Conservation (phyloP, 2,113 vertebrate species). For the Psephotus haematonotus region DNA sequence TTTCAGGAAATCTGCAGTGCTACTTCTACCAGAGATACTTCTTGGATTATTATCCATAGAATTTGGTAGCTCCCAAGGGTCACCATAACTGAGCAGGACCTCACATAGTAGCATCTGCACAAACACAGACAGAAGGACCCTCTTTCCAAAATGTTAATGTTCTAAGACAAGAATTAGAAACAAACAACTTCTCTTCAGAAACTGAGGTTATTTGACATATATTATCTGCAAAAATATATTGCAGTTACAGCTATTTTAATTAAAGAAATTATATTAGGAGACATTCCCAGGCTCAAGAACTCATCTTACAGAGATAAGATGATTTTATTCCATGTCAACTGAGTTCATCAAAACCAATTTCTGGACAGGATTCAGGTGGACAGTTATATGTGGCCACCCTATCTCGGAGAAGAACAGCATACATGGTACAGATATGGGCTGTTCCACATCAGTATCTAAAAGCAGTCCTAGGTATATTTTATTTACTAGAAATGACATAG, state of each 20-base stretch:
- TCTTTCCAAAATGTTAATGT: not conserved
- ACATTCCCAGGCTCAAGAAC: accelerated
- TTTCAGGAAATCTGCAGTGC: not conserved
- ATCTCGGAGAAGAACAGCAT: not conserved
- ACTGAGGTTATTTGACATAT: not conserved
- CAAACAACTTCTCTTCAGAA: not conserved
- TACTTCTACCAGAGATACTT: not conserved
- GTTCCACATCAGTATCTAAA: not conserved
- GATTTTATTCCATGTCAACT: not conserved
- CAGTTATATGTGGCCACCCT: not conserved
- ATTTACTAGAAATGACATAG: not conserved
- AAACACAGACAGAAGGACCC: accelerated
- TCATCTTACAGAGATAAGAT: not conserved
- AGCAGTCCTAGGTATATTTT: not conserved
- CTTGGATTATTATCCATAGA: not conserved
- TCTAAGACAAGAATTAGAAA: not conserved
- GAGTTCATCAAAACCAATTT: not conserved
- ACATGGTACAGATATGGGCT: not conserved
- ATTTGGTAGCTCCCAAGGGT: not conserved
- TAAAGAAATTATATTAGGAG: not conserved
- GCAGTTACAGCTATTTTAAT: not conserved
- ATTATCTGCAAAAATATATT: not conserved
- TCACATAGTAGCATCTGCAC: not conserved
- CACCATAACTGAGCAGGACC: not conserved
- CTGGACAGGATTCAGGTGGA: not conserved